Percentiles rank a stretch among this genome's conserved stretches.
Conservation (phyloP, 1,140 invertebrate species). For the Caenorhabditis latens region DNA sequence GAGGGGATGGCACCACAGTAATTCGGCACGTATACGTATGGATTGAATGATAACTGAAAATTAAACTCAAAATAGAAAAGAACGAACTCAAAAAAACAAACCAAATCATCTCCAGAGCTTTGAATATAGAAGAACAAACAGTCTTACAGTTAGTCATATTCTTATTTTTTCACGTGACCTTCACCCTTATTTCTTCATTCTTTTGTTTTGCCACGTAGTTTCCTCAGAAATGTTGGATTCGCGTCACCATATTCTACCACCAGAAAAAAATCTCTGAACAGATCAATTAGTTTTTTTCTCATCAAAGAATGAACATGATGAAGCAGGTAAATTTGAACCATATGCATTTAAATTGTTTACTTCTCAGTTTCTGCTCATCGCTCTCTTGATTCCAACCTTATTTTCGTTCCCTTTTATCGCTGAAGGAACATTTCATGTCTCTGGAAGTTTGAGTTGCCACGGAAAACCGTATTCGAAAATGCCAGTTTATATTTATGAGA, state of each 20-base stretch:
- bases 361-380: neutral
- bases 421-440: neutral
- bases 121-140: neutral
- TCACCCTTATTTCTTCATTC: too few species aligned
- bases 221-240: too few species aligned
- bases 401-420: neutral
- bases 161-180: too few species aligned
- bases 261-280: too few species aligned
- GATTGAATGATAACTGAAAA: neutral
- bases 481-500: neutral
- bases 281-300: too few species aligned
- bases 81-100: neutral
- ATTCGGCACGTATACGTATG: neutral
- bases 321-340: neutral
- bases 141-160: too few species aligned
- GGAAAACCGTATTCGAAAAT: neutral
- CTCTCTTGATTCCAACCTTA: neutral
- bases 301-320: neutral
- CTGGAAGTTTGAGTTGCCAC: neutral
- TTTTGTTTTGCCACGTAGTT: too few species aligned
- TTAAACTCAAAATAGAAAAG: neutral
- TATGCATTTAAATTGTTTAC: neutral
- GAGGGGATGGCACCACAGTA: neutral
- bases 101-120: neutral
- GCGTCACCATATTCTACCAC: too few species aligned